These are phyloP conservation scores for Mastomys coucha DNA, from an alignment of 2,113 vertebrate genomes.

Conservation along the genomic window DNA sequence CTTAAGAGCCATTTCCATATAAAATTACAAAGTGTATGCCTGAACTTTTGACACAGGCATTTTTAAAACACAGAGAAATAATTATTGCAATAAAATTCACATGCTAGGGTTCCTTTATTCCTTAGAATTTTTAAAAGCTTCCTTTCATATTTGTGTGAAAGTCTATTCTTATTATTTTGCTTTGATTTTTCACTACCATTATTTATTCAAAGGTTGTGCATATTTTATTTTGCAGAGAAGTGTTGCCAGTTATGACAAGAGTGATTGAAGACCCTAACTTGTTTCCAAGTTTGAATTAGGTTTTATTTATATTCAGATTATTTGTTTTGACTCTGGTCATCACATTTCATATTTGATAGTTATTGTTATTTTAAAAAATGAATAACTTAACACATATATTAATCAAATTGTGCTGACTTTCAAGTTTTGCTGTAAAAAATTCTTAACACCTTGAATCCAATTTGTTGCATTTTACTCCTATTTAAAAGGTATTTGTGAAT, in stretches of 20 bases:
- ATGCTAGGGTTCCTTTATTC: not conserved
- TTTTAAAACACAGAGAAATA: conserved; percentile 55
- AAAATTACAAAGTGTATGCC: conserved; percentile 57
- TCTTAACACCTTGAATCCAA: not conserved
- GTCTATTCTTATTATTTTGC: not conserved
- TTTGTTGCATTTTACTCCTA: not conserved
- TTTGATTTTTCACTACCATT: conserved; percentile 51
- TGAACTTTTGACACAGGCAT: conserved; percentile 56
- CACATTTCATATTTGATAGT: conserved; percentile 12
- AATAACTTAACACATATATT: not conserved
- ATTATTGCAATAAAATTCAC: conserved; percentile 59
- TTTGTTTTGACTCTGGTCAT: conserved; percentile 8
- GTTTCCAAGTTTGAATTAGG: conserved; percentile 40
- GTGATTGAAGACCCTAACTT: conserved; percentile 16
- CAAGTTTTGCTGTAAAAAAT: not conserved
- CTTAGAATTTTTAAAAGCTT: conserved; percentile 31
- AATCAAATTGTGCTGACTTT: not conserved
- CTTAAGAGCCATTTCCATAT: conserved; percentile 53
- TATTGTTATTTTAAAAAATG: conserved; percentile 35
- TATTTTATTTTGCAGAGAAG: not conserved
- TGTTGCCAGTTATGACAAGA: not conserved
- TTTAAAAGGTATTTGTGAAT: not conserved
- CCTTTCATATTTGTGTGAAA: not conserved
- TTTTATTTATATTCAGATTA: conserved; percentile 24
- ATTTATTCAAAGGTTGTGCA: not conserved